These are phyloP conservation scores for Podarcis lilfordi DNA, from an alignment of 2,797 vertebrate species.

Conservation along the genomic window DNA sequence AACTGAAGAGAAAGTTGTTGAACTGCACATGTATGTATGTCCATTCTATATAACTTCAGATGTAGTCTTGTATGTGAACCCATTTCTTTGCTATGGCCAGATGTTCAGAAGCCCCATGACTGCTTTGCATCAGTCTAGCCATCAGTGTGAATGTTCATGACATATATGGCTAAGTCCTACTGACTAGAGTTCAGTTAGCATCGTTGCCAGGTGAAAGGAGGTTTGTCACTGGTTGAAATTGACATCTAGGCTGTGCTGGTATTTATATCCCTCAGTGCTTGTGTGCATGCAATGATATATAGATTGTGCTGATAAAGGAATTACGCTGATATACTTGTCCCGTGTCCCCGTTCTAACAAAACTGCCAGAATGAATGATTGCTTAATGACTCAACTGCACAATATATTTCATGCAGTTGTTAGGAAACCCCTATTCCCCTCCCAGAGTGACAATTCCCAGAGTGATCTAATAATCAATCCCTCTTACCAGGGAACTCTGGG, in stretches of 20 bases:
- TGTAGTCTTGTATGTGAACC: neutral
- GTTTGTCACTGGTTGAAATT: neutral
- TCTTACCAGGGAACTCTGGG: too few species aligned
- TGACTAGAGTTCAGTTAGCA: neutral
- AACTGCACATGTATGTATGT: neutral
- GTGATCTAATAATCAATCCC: too few species aligned
- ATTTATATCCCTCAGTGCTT: neutral
- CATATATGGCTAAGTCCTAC: neutral
- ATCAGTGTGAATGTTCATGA: neutral
- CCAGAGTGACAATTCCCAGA: too few species aligned
- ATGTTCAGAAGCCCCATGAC: neutral
- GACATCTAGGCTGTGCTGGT: neutral
- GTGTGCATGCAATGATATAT: neutral
- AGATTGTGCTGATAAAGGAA: neutral
- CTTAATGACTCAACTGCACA: too few species aligned
- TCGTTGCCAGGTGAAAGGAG: neutral
- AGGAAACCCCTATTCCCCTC: too few species aligned
- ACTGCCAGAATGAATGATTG: neutral
- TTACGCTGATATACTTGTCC: neutral
- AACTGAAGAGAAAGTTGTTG: neutral
- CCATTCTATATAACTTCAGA: neutral
- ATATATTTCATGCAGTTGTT: too few species aligned
- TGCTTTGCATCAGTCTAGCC: neutral
- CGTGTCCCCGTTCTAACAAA: neutral
- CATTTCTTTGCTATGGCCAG: neutral